Evolutionary conservation across 2,888 invertebrate genomes (phyloP).

Genomic region (Leptodirus hochenwartii): DNA sequence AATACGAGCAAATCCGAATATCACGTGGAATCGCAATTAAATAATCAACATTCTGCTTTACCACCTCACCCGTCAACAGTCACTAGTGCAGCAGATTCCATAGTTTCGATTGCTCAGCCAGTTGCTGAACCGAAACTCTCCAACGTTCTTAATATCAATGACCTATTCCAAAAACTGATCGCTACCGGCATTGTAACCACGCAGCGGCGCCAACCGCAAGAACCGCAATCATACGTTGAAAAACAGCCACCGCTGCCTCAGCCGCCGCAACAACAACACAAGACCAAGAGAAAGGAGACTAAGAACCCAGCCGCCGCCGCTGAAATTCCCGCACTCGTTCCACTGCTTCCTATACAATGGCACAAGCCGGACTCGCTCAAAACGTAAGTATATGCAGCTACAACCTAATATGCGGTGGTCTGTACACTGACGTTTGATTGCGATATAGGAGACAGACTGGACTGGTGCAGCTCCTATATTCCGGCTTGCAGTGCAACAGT

Average conservation of each 20-base stretch:
- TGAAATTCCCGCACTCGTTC: conserved; percentile 16
- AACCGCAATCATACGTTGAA: neutral
- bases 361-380: conserved; percentile 53
- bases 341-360: conserved; percentile 47
- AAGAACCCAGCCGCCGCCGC: conserved; percentile 12
- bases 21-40: conserved; percentile 28
- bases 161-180: conserved; percentile 69
- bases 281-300: conserved; percentile 5
- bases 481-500: conserved; percentile 90
- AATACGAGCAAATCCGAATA: conserved; percentile 30
- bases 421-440: conserved; percentile 7
- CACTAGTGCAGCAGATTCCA: too few species aligned
- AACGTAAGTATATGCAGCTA: conserved; percentile 40
- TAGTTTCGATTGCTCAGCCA: too few species aligned
- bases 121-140: too few species aligned
- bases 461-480: conserved; percentile 53
- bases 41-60: too few species aligned
- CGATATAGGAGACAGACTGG: conserved; percentile 48
- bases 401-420: too few species aligned
- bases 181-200: conserved; percentile 62
- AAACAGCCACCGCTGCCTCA: neutral
- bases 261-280: conserved; percentile 14
- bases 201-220: neutral
- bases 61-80: too few species aligned
- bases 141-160: conserved; percentile 50